phyloP scores from a whole-genome alignment of 2,797 vertebrate genomes.

The Hafferia zeledoni region DNA sequence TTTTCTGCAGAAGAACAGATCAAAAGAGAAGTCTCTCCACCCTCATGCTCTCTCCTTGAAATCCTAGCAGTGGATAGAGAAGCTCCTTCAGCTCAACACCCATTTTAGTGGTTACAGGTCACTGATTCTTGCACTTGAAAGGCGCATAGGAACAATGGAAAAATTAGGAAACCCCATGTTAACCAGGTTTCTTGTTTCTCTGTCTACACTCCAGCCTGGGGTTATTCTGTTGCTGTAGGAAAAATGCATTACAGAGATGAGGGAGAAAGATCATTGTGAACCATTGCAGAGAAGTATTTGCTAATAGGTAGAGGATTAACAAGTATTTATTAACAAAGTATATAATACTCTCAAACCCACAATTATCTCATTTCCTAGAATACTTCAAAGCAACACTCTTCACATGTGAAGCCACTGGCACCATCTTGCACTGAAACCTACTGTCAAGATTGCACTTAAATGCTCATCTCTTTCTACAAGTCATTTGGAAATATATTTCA shows the following conservation, averaged over 20 bases:
- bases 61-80: fast-evolving
- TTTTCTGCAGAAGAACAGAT: background rate
- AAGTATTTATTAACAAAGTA: background rate
- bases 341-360: background rate
- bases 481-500: background rate
- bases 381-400: background rate
- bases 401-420: background rate
- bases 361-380: background rate
- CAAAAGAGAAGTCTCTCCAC: background rate
- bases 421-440: background rate
- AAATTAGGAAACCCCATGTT: background rate
- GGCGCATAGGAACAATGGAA: background rate
- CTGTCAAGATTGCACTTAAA: background rate
- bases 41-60: background rate
- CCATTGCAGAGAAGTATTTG: background rate
- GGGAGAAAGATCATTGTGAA: background rate
- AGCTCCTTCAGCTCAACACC: background rate
- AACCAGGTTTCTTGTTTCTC: background rate
- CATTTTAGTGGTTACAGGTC: background rate
- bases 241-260: background rate
- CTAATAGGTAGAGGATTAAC: background rate
- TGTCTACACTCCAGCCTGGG: background rate
- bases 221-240: background rate
- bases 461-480: background rate
- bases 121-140: background rate